A percentile compares a stretch with the other conserved stretches of the same genome.
Conservation (phyloP, 2,888 invertebrate species). For the Mactromeris polynyma region DNA sequence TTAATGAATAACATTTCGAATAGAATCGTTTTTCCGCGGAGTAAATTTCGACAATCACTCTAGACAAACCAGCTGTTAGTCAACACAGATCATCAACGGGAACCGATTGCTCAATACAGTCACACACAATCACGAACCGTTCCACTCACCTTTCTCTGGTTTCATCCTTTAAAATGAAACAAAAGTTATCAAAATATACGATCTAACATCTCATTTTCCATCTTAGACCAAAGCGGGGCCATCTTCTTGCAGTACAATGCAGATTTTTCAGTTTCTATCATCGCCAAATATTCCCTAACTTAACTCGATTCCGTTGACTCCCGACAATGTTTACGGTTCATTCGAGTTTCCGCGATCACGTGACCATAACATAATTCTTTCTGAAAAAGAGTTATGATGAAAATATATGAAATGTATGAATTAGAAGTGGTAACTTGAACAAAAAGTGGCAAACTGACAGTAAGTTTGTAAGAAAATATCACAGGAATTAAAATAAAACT, state of each 20-base stretch:
- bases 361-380: conserved; percentile 38
- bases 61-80: not conserved
- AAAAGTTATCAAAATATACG: not conserved
- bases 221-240: not conserved
- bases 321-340: conserved; percentile 34
- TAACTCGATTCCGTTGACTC: conserved; percentile 5
- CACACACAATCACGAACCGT: not conserved
- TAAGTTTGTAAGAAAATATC: not conserved
- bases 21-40: no score
- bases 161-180: conserved; percentile 51
- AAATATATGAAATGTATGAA: conserved; percentile 14
- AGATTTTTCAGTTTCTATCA: conserved; percentile 9
- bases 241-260: not conserved
- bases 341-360: conserved; percentile 43
- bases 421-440: not conserved
- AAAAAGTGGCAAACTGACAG: not conserved
- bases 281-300: conserved; percentile 14
- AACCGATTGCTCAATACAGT: not conserved
- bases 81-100: not conserved
- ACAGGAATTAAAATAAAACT: not conserved
- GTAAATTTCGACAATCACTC: not conserved
- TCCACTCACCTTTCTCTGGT: conserved; percentile 61
- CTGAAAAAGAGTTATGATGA: no score
- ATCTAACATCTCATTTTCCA: conserved; percentile 21
- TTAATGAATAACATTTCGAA: not conserved